Conservation (phyloP, 2,113 vertebrate species). For the Heteronetta atricapilla region DNA sequence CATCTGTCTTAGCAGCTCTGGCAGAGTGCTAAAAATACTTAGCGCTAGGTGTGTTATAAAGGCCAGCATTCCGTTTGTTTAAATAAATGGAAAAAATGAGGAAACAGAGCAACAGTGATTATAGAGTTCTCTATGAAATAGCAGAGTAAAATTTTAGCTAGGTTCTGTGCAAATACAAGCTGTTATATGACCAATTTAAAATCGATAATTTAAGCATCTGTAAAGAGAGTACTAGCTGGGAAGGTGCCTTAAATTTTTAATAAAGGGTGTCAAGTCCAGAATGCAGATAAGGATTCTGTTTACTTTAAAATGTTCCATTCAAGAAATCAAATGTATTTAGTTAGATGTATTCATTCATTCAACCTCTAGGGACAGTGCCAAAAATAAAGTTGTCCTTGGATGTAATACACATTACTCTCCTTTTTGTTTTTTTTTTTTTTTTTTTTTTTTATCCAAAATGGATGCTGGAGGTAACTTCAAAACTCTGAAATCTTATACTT, state of each 20-base stretch:
- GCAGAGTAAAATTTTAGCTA: not conserved
- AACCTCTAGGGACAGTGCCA: not conserved
- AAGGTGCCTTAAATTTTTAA: not conserved
- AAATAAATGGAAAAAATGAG: not conserved
- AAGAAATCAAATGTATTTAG: not conserved
- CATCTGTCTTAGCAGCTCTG: not conserved
- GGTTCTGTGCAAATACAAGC: not conserved
- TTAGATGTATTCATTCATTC: not conserved
- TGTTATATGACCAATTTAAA: not conserved
- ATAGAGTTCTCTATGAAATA: not conserved
- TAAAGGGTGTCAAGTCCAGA: not conserved
- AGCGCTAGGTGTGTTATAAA: not conserved
- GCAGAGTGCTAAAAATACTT: not conserved
- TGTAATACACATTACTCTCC: not conserved
- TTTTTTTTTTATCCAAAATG: not conserved
- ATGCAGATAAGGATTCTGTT: not conserved
- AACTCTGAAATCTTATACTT: not conserved
- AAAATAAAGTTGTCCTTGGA: not conserved
- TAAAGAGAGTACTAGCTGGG: not conserved
- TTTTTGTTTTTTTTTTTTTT: not conserved
- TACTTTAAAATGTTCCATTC: not conserved
- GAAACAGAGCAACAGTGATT: not conserved
- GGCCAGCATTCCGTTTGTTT: not conserved
- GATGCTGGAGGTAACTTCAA: not conserved
- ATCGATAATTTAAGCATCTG: not conserved